Evolutionary conservation across 2,888 invertebrate genomes (phyloP), one percentile per base, ranked within the genome.

Genomic region (Isoperla grammatica): DNA sequence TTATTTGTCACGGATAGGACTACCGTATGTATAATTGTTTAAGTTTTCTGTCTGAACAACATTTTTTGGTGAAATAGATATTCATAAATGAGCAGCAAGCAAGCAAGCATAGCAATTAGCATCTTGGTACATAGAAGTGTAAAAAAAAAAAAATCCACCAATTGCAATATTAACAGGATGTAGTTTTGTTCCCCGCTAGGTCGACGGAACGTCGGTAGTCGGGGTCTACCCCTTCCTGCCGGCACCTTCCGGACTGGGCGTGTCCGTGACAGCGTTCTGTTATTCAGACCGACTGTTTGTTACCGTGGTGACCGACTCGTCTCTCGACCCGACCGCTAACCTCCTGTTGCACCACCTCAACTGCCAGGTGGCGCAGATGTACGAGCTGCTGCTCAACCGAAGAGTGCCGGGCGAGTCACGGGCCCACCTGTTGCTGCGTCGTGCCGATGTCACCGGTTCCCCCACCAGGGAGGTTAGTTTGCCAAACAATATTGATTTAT

Each of bases 261-360:
- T 80, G 23, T 74, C 77, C 1, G 72, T 80, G 37, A 77, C 80
- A 8, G 76, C 79, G 60, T 73, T 79, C 64, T 78, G 77, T 40
- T 80, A 80, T 67, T 76, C 75, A 11, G 78, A 80, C 65, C 74
- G 76, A 65, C 70, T 80, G 42, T 75, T 76, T 62, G 70, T 81
- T 64, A 72, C 78, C 11, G 76, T 79, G 29, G 72, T 76, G n/a
- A 73, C 78, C 1, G 69, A 70, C 57, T 63, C 63, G 43, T 65
- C 68, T 1, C 63, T 69, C n/a, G 67, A 67, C 37, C 68, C 69
- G 13, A 67, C 69, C 8, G 69, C 69, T 13, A 65, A 64, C 45
- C 62, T 67, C 37, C 64, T 70, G n/a, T 64, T 70, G n/a, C 63
- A 67, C 22, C 65, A 69, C 50, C 63, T 72, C 20, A 66, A 70